Conservation (phyloP, 2,888 invertebrate species). For the Perizoma affinitatum region DNA sequence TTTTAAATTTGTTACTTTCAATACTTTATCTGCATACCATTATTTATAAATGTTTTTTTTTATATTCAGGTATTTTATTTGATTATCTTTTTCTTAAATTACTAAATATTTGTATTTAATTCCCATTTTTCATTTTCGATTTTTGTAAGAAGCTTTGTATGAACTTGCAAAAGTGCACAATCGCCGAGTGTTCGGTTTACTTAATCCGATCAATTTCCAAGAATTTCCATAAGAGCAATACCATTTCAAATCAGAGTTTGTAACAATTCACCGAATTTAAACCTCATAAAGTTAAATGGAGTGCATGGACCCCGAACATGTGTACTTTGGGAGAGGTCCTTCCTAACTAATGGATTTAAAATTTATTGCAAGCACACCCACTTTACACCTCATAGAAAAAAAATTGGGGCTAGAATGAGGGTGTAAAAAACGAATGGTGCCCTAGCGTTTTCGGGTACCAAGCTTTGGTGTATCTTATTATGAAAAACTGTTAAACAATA, state of each 20-base stretch:
- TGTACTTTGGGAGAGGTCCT: conserved; percentile 56
- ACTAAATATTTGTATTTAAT: no score
- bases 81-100: no score
- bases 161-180: no score
- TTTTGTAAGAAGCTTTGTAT: no score
- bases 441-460: not conserved
- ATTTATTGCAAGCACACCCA: conserved; percentile 79
- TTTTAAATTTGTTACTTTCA: no score
- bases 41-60: no score
- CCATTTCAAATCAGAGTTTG: conserved; percentile 58
- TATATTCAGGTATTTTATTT: no score
- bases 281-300: conserved; percentile 83
- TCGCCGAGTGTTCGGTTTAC: no score
- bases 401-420: not conserved
- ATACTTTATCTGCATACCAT: no score
- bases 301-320: conserved; percentile 75
- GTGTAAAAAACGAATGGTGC: conserved; percentile 9
- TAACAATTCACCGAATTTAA: conserved; percentile 79
- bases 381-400: conserved; percentile 48
- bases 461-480: no score
- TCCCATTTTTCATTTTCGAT: no score
- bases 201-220: conserved; percentile 27
- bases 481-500: no score
- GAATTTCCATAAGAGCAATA: conserved; percentile 40
- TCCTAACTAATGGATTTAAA: conserved; percentile 80